A percentile compares a stretch with the other conserved stretches of the same genome.
phyloP scores from a whole-genome alignment of 2,113 vertebrate species.

The Sorex fumeus region DNA sequence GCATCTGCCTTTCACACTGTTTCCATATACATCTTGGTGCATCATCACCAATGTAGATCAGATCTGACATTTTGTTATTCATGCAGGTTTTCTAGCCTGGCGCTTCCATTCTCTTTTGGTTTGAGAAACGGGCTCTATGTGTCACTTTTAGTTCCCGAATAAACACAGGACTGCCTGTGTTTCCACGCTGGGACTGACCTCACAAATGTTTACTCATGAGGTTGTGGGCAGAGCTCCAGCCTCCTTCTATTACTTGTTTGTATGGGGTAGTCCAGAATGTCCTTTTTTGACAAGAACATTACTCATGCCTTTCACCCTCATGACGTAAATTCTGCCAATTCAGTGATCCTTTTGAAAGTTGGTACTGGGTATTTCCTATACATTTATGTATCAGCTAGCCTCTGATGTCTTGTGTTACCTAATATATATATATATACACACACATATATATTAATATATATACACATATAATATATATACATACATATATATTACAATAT shows the following conservation, averaged over 20 bases:
- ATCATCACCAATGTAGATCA: not conserved
- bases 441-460: too few species aligned
- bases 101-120: conserved; percentile 12
- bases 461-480: too few species aligned
- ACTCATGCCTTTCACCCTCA: conserved; percentile 26
- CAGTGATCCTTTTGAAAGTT: conserved; percentile 9
- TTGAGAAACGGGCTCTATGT: not conserved
- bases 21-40: not conserved
- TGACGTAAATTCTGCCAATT: conserved; percentile 39
- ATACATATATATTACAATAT: not conserved
- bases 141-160: conserved; percentile 17
- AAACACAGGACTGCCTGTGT: conserved; percentile 51
- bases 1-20: not conserved
- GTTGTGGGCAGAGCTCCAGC: conserved; percentile 32
- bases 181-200: conserved; percentile 25
- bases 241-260: conserved; percentile 44
- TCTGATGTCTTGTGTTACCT: conserved; percentile 2
- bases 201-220: not conserved
- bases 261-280: conserved; percentile 45
- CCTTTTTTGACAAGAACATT: conserved; percentile 46
- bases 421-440: not conserved
- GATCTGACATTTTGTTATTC: not conserved
- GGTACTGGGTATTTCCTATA: not conserved
- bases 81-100: not conserved
- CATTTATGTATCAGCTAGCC: not conserved